A percentile compares a stretch with the other conserved stretches of the same genome.
phyloP scores from a whole-genome alignment of 2,797 vertebrate genomes.

The Halcyon badia region DNA sequence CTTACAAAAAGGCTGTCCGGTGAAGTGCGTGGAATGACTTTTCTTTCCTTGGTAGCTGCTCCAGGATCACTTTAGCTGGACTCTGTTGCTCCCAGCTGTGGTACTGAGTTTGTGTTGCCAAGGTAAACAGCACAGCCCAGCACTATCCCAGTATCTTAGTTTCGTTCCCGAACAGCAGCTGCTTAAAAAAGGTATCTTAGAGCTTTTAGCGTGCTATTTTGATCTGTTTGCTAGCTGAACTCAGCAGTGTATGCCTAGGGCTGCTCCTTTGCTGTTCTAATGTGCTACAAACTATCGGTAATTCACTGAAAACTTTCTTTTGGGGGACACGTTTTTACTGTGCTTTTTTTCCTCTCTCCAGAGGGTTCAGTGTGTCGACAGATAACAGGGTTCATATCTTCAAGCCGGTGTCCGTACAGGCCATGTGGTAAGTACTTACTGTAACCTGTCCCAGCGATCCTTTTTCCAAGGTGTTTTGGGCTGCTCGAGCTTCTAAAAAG shows the following conservation, averaged over 20 bases:
- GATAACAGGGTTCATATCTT: slow-evolving; percentile 97
- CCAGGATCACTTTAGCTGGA: slow-evolving; percentile 66
- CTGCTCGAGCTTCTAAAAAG: slow-evolving; percentile 10
- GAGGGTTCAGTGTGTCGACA: slow-evolving; percentile 97
- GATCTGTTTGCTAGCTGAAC: slow-evolving; percentile 40
- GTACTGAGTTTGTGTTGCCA: slow-evolving; percentile 68
- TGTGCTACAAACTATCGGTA: background rate
- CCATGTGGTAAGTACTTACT: slow-evolving; percentile 93
- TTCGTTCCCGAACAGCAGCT: slow-evolving; percentile 10
- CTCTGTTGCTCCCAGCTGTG: slow-evolving; percentile 61
- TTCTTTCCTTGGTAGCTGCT: slow-evolving; percentile 68
- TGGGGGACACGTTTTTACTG: slow-evolving; percentile 26
- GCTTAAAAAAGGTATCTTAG: slow-evolving; percentile 49
- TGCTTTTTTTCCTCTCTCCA: slow-evolving; percentile 61
- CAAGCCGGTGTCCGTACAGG: slow-evolving; percentile 98
- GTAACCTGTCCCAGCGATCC: background rate
- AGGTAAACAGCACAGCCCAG: slow-evolving; percentile 67
- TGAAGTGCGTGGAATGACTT: slow-evolving; percentile 51
- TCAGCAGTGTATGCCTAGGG: slow-evolving; percentile 24
- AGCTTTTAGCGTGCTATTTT: slow-evolving; percentile 58
- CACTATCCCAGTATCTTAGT: slow-evolving; percentile 38
- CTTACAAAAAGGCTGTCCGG: slow-evolving; percentile 48
- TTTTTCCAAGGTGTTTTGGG: background rate
- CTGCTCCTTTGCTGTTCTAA: slow-evolving; percentile 21
- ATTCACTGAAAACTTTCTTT: slow-evolving; percentile 12